Conservation (phyloP, 2,797 vertebrate species). For the Knipowitschia caucasica region DNA sequence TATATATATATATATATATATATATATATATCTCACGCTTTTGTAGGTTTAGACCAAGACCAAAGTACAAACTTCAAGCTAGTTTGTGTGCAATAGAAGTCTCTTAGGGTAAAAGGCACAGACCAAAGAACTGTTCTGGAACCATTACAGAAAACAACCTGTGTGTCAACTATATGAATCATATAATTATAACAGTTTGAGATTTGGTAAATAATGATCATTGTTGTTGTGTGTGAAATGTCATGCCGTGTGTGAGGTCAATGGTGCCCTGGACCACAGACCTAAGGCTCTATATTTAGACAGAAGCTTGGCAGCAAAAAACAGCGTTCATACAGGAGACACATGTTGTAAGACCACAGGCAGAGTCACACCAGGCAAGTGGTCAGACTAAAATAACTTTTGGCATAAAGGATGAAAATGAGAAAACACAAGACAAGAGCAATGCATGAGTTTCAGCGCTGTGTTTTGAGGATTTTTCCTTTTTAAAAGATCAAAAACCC, state of each 20-base stretch:
- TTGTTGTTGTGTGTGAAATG: conserved; percentile 35
- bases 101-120: no score
- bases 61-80: no score
- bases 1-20: no score
- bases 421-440: not conserved
- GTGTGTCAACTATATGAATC: no score
- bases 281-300: conserved; percentile 62
- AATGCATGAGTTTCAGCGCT: no score
- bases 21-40: no score
- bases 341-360: conserved; percentile 50
- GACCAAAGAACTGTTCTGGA: no score
- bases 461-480: no score
- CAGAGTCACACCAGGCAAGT: conserved; percentile 51
- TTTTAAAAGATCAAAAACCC: no score
- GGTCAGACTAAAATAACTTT: conserved; percentile 28
- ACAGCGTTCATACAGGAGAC: conserved; percentile 45
- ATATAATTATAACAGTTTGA: not conserved
- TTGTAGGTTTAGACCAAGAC: no score
- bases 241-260: conserved; percentile 57
- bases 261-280: conserved; percentile 41
- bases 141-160: no score
- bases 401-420: not conserved
- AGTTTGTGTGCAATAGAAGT: no score
- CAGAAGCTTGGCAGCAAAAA: conserved; percentile 50
- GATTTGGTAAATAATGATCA: conserved; percentile 21